Conservation (phyloP, 2,113 vertebrate species). For the Syngnathus floridae region DNA sequence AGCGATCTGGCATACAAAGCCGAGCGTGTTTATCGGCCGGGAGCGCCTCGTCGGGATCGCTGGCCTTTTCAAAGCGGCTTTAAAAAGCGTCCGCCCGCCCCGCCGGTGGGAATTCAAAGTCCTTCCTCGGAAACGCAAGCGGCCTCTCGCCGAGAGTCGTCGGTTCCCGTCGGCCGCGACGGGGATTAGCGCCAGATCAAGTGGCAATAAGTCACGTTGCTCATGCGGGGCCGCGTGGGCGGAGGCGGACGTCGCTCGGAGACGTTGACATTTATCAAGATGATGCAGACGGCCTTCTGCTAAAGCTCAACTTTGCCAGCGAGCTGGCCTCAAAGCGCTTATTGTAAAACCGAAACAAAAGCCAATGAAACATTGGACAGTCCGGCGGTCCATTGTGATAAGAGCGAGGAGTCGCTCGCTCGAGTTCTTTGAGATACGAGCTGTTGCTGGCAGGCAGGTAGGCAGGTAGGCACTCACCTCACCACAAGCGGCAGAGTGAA, state of each 20-base stretch:
- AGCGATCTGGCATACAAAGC: slow-evolving; percentile 41
- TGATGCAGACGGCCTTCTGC: neutral
- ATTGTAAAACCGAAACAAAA: no score
- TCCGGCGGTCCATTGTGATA: no score
- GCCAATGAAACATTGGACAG: no score
- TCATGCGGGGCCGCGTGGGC: neutral
- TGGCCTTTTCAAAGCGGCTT: slow-evolving; percentile 64
- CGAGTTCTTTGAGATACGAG: no score
- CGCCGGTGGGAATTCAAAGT: slow-evolving; percentile 56
- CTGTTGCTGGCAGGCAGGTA: no score
- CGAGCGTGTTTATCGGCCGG: slow-evolving; percentile 40
- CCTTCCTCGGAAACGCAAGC: slow-evolving; percentile 39
- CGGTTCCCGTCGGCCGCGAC: slow-evolving; percentile 29
- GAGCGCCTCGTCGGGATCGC: slow-evolving; percentile 45
- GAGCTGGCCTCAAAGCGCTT: neutral
- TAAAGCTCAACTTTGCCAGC: neutral
- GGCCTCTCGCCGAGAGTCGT: slow-evolving; percentile 43
- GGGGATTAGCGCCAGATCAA: slow-evolving; percentile 59
- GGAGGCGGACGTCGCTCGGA: slow-evolving; percentile 6
- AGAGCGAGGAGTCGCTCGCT: no score
- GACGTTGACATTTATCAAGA: slow-evolving; percentile 3
- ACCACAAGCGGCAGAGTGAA: no score
- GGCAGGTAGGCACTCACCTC: no score
- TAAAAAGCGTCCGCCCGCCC: slow-evolving; percentile 32
- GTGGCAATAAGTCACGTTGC: slow-evolving; percentile 28